A percentile compares a stretch with the other conserved stretches of the same genome.
phyloP scores from a whole-genome alignment of 1,140 invertebrate species.

The Trinorchestia longiramus region DNA sequence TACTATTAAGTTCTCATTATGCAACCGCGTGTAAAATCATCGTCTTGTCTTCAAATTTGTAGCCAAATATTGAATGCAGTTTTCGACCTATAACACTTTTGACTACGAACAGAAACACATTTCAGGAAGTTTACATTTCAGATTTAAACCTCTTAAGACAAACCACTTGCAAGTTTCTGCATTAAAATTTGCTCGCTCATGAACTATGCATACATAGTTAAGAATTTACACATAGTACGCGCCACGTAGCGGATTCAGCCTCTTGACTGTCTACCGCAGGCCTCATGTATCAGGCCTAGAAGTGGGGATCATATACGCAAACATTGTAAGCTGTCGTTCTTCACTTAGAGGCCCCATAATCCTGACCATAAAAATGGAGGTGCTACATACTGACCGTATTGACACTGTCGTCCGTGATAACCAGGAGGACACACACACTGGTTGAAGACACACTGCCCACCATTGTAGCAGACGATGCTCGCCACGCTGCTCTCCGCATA shows the following conservation, averaged over 20 bases:
- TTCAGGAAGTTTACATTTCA: too few relatives aligned
- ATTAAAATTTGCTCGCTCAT: neutral
- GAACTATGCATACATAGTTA: too few relatives aligned
- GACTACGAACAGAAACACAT: too few relatives aligned
- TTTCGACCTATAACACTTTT: too few relatives aligned
- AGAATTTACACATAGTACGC: neutral
- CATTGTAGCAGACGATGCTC: constrained; percentile 56
- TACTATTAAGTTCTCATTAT: too few relatives aligned
- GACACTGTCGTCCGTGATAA: constrained; percentile 57
- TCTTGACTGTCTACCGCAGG: neutral
- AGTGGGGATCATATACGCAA: neutral
- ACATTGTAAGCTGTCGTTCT: neutral
- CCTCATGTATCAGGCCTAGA: neutral
- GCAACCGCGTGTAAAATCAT: too few relatives aligned
- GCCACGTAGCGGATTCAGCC: neutral
- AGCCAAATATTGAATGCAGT: too few relatives aligned
- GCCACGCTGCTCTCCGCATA: neutral
- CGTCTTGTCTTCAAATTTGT: too few relatives aligned
- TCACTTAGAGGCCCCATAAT: neutral
- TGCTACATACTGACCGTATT: constrained; percentile 59
- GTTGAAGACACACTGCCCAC: constrained; percentile 60
- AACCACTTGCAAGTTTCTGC: too few relatives aligned
- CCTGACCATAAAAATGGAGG: neutral
- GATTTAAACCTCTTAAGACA: too few relatives aligned
- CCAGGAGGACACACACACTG: constrained; percentile 59